phyloP scores from a whole-genome alignment of 2,797 vertebrate species.

The Carcharodon carcharias region DNA sequence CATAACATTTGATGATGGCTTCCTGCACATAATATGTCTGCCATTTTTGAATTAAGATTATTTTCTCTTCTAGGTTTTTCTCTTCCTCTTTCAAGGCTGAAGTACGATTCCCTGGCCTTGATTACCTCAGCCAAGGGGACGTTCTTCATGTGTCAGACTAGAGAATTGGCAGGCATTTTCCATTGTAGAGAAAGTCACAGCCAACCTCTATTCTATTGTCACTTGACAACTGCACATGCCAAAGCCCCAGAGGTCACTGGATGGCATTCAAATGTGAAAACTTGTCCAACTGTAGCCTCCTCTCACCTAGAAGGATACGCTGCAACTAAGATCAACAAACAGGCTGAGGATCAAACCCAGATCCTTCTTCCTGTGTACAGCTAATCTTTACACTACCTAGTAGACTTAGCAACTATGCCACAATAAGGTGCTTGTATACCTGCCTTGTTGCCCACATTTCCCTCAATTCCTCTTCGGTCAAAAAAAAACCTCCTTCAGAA shows the following conservation, averaged over 20 bases:
- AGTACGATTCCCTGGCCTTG: not conserved
- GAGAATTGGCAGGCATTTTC: not conserved
- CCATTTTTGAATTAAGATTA: not conserved
- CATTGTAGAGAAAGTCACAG: not conserved
- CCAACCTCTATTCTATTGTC: not conserved
- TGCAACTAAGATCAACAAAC: not conserved
- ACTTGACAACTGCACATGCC: not conserved
- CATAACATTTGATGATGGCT: not conserved
- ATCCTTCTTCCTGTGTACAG: too few species aligned
- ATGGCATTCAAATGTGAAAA: not conserved
- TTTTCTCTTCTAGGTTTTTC: not conserved
- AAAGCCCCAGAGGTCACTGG: not conserved
- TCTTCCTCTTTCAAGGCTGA: not conserved
- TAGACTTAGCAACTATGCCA: not conserved
- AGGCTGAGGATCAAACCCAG: not conserved
- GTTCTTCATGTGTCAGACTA: not conserved
- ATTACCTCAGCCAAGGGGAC: not conserved
- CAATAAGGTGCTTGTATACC: not conserved
- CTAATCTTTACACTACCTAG: not conserved
- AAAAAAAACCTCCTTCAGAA: not conserved
- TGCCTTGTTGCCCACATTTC: not conserved
- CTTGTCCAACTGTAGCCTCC: not conserved
- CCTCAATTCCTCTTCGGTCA: not conserved
- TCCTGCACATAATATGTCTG: not conserved
- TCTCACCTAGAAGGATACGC: not conserved